A percentile compares a stretch with the other conserved stretches of the same genome.
Conservation (phyloP, 2,888 invertebrate species). For the Phortica magna region DNA sequence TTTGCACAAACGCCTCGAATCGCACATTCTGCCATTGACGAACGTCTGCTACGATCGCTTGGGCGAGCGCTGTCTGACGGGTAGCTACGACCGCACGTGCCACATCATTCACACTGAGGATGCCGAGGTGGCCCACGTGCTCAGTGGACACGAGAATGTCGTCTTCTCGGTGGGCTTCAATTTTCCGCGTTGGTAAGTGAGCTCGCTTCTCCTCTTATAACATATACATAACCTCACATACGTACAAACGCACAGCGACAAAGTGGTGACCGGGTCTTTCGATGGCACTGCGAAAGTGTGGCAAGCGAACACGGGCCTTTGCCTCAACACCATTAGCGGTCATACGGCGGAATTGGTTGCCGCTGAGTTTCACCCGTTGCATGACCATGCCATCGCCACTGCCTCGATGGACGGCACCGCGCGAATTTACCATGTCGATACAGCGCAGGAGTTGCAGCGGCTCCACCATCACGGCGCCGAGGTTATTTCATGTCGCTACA, state of each 20-base stretch:
- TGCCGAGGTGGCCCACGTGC: conserved; percentile 83
- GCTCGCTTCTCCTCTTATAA: neutral
- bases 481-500: conserved; percentile 86
- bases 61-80: conserved; percentile 87
- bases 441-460: conserved; percentile 82
- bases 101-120: conserved; percentile 87
- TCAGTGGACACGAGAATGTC: conserved; percentile 88
- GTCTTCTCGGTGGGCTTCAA: conserved; percentile 90
- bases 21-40: conserved; percentile 85
- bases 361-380: conserved; percentile 83
- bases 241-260: conserved; percentile 79
- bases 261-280: conserved; percentile 88
- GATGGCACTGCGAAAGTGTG: conserved; percentile 89
- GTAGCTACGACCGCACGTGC: conserved; percentile 91
- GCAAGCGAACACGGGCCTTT: conserved; percentile 84
- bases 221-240: neutral
- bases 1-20: conserved; percentile 82
- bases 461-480: conserved; percentile 86
- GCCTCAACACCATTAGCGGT: conserved; percentile 85
- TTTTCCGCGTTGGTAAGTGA: conserved; percentile 84
- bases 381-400: conserved; percentile 82
- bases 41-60: conserved; percentile 85
- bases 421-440: conserved; percentile 84
- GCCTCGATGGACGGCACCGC: conserved; percentile 88
- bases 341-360: conserved; percentile 87